phyloP scores from a whole-genome alignment of 2,113 vertebrate species.

The Emydura subglobosa region DNA sequence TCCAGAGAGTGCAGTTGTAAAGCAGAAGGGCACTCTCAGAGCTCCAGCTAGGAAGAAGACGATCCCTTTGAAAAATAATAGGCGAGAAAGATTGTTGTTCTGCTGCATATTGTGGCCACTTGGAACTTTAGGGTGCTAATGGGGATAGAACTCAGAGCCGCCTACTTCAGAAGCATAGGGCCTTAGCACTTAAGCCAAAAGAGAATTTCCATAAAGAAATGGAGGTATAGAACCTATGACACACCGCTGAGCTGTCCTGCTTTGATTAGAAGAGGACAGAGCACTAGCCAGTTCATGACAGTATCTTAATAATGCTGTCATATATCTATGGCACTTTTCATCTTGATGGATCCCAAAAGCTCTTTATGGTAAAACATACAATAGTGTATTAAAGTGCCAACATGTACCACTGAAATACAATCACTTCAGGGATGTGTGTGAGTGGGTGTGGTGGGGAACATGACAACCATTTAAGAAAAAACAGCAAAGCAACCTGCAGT shows the following conservation, averaged over 20 bases:
- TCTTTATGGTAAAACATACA: slow-evolving; percentile 13
- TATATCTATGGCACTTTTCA: background rate
- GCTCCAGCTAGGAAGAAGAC: fast-evolving
- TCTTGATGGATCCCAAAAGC: background rate
- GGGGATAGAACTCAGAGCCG: background rate
- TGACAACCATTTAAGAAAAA: background rate
- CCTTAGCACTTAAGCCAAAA: background rate
- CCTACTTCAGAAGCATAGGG: background rate
- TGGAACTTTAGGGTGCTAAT: background rate
- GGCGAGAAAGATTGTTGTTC: fast-evolving
- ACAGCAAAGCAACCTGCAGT: background rate
- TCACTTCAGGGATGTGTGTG: background rate
- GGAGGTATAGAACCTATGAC: background rate
- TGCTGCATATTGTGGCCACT: fast-evolving
- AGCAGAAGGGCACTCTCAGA: background rate
- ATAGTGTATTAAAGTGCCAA: background rate
- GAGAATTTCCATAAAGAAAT: background rate
- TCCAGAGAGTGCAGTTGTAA: fast-evolving
- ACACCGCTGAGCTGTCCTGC: background rate
- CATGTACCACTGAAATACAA: background rate
- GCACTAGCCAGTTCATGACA: background rate
- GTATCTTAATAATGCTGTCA: background rate
- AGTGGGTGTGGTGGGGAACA: background rate
- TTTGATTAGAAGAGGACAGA: background rate
- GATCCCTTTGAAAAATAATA: fast-evolving